These are phyloP conservation scores for Thumatha senex DNA, from an alignment of 2,888 invertebrate genomes.

Conservation along the genomic window DNA sequence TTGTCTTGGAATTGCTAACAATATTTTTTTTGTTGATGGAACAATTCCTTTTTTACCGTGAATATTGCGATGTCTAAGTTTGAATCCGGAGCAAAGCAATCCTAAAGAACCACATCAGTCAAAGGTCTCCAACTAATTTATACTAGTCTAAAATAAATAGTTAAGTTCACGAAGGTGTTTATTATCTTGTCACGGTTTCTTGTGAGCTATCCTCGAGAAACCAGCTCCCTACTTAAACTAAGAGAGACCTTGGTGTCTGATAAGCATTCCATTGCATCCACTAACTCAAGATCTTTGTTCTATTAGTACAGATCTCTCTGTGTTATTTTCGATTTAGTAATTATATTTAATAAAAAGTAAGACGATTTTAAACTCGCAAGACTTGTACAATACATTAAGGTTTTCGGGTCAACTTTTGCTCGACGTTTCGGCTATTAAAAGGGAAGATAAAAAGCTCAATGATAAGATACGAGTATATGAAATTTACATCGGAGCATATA, in stretches of 20 bases:
- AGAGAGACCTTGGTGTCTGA: slow-evolving; percentile 41
- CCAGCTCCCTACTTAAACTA: slow-evolving; percentile 32
- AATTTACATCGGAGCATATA: too few species aligned
- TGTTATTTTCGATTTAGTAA: too few species aligned
- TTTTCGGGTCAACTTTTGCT: too few species aligned
- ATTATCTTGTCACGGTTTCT: slow-evolving; percentile 44
- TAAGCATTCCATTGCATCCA: slow-evolving; percentile 35
- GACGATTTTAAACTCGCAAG: too few species aligned
- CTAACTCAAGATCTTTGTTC: slow-evolving; percentile 26
- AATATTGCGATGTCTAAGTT: background rate
- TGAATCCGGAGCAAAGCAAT: background rate
- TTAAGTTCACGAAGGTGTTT: slow-evolving; percentile 32
- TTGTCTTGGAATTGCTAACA: too few species aligned
- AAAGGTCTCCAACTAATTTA: slow-evolving; percentile 16
- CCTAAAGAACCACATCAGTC: slow-evolving; percentile 6
- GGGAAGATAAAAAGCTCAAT: too few species aligned
- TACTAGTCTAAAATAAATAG: slow-evolving; percentile 37
- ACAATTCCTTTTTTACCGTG: too few species aligned
- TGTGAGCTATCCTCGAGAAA: slow-evolving; percentile 37
- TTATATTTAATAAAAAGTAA: slow-evolving; percentile 2
- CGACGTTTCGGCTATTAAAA: too few species aligned
- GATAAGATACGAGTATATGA: too few species aligned
- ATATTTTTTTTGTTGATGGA: too few species aligned
- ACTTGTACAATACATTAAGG: too few species aligned
- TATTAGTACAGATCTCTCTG: background rate